Evolutionary conservation across 2,888 invertebrate genomes (phyloP), one percentile per base, ranked within the genome.

Genomic region (Pachliopta kotzebuea): DNA sequence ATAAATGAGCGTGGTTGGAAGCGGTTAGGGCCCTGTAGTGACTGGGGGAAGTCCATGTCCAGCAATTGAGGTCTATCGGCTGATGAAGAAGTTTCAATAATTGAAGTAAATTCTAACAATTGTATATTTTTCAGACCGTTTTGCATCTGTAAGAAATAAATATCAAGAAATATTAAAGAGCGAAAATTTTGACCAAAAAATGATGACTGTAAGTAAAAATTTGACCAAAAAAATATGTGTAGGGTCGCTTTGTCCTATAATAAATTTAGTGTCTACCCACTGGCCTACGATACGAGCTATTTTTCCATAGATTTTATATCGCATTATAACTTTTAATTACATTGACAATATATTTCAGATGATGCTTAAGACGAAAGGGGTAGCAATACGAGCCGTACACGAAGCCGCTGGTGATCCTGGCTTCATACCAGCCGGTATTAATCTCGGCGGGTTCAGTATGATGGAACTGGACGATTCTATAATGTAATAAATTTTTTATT

Each of bases 341-440:
- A 45, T 18, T 45, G 45, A 45, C n/a, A 45, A n/a, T n/a, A 45
- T 6, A 45, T n/a, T 52, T 52, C 65, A 86, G 85, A 68, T 70
- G 14, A 71, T 86, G 67, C 8, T 83, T 8, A 57, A 62, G 9
- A 68, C 69, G 9, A 69, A 76, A 37, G 86, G 80, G 0, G 74
- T 73, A 31, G 81, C 87, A 0, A 65, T 75, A 8, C 74, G 83
- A 1, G 80, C 80, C 8, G 20, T 75, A 1, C 69, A 76, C 56
- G 68, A 72, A 0, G 63, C 69, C 0, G 58, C 60, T 0, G 71
- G 78, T 0, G 65, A 71, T 6, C 29, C 65, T 0, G 67, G 65
- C 4, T 64, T 69, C 29, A 86, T 90, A 24, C 90, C 90, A 0
- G 84, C 89, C 0, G 90, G 89, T 0, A 66, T 90, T 9, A 84